phyloP scores from a whole-genome alignment of 2,888 invertebrate species.

The Poecilobothrus nobilitatus region DNA sequence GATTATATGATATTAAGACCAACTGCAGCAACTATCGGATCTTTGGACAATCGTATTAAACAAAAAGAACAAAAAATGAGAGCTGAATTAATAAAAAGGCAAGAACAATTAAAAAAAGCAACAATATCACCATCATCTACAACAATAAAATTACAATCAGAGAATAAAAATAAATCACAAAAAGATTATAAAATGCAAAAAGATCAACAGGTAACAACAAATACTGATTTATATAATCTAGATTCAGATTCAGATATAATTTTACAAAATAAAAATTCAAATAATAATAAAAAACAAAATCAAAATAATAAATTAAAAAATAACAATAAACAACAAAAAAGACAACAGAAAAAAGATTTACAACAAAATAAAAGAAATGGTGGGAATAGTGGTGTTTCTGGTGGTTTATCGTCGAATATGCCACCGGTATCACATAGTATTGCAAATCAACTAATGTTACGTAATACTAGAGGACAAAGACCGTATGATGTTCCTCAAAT shows the following conservation, averaged over 20 bases:
- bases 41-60: conserved; percentile 8
- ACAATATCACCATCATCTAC: neutral
- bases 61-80: conserved; percentile 17
- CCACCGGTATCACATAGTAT: conserved; percentile 48
- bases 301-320: neutral
- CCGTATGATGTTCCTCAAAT: conserved; percentile 82
- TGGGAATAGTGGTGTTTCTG: conserved; percentile 24
- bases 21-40: neutral
- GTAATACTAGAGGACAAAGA: conserved; percentile 64
- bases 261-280: conserved; percentile 15
- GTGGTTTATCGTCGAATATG: conserved; percentile 25
- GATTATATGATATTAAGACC: neutral
- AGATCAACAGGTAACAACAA: conserved; percentile 19
- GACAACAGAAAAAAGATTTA: conserved; percentile 22
- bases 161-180: conserved; percentile 12
- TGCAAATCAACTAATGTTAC: conserved; percentile 69
- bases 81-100: conserved; percentile 3
- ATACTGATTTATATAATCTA: conserved; percentile 11
- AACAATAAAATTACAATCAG: neutral
- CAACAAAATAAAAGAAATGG: conserved; percentile 34
- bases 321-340: conserved; percentile 25
- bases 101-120: conserved; percentile 14
- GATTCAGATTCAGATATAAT: conserved; percentile 17
- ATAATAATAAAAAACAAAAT: conserved; percentile 8
- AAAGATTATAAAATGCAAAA: conserved; percentile 19